Percentiles rank a stretch among this genome's conserved stretches.
phyloP scores from a whole-genome alignment of 1,140 invertebrate genomes.

The Copidosoma floridanum region DNA sequence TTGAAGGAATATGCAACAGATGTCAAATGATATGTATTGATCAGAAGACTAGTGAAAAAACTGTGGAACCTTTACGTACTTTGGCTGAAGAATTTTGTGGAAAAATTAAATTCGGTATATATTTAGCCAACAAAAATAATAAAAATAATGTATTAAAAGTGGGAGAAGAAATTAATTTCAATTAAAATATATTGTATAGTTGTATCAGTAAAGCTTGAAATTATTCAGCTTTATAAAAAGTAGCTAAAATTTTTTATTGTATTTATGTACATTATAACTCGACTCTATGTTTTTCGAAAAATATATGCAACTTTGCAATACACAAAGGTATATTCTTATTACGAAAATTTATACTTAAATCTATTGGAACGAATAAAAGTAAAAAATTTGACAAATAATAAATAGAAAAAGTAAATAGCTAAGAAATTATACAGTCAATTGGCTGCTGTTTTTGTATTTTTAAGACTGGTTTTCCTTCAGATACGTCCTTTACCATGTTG shows the following conservation, averaged over 20 bases:
- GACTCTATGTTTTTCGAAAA: too few relatives aligned
- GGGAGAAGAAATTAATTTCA: slow-evolving; percentile 37
- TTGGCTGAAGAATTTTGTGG: slow-evolving; percentile 71
- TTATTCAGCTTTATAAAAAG: too few relatives aligned
- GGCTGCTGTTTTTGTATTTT: slow-evolving; percentile 60
- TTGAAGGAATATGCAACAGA: slow-evolving; percentile 75
- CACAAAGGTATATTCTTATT: too few relatives aligned
- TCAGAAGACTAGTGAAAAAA: slow-evolving; percentile 77
- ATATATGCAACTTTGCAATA: too few relatives aligned
- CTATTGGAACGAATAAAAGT: too few relatives aligned
- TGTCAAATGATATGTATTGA: slow-evolving; percentile 95
- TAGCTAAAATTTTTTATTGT: too few relatives aligned
- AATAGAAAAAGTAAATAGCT: too few relatives aligned
- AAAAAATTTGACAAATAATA: too few relatives aligned
- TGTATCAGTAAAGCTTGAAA: too few relatives aligned
- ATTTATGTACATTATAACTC: too few relatives aligned
- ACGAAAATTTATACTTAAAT: too few relatives aligned
- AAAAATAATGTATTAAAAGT: slow-evolving; percentile 36
- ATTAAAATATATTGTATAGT: slow-evolving; percentile 1
- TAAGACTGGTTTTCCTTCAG: slow-evolving; percentile 52
- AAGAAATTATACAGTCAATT: slow-evolving; percentile 52
- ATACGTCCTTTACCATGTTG: slow-evolving; percentile 57
- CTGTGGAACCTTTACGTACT: slow-evolving; percentile 80
- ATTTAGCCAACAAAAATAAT: slow-evolving; percentile 52
- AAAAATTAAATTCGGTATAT: slow-evolving; percentile 78